A percentile compares a stretch with the other conserved stretches of the same genome.
phyloP scores from a whole-genome alignment of 2,113 vertebrate species.

The Murina feae region DNA sequence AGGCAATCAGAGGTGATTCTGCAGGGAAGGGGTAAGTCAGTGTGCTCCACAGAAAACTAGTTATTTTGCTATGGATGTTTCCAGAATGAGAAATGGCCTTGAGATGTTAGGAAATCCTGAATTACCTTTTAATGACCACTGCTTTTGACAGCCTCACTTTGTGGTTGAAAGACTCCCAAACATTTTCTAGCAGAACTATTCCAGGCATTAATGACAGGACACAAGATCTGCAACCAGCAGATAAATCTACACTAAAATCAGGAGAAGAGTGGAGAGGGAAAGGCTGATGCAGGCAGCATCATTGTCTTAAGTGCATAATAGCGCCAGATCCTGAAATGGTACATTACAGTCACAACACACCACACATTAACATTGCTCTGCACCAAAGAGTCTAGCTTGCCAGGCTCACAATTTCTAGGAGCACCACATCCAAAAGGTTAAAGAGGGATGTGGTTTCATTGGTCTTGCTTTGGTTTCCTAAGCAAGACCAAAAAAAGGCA shows the following conservation, averaged over 20 bases:
- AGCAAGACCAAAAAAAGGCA: not conserved
- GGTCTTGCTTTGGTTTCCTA: no score
- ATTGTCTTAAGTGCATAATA: not conserved
- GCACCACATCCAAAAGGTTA: not conserved
- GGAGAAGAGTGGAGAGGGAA: not conserved
- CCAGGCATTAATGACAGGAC: not conserved
- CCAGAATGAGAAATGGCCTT: not conserved
- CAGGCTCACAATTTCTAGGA: not conserved
- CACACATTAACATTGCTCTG: not conserved
- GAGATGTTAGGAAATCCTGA: not conserved
- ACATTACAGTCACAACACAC: not conserved
- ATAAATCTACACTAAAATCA: not conserved
- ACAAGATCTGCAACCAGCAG: not conserved
- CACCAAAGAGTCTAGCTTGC: not conserved
- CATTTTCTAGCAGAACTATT: not conserved
- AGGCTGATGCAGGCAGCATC: not conserved
- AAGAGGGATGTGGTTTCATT: not conserved
- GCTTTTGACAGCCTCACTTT: not conserved
- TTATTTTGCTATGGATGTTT: not conserved
- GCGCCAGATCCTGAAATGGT: not conserved
- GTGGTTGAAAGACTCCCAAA: not conserved
- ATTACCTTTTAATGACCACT: not conserved
- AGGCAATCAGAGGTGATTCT: fast-evolving
- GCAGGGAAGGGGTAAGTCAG: not conserved
- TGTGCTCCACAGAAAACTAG: not conserved